Evolutionary conservation across 1,140 invertebrate species (phyloP), one percentile per base, ranked within the genome.

Genomic region (Colletes latitarsis): DNA sequence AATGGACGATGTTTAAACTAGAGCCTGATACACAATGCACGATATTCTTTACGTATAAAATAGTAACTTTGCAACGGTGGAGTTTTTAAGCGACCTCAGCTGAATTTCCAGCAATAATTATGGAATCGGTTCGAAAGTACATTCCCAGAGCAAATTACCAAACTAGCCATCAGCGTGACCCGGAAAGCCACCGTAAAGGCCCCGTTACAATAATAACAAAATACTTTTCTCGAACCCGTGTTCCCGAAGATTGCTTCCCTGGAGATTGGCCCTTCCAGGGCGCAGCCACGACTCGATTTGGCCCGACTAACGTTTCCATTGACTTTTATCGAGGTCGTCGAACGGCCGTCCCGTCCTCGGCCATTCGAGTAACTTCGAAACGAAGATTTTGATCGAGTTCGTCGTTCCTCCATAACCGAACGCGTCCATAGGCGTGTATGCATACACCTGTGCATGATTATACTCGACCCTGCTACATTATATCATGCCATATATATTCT

Each of bases 401-500:
- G 14, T 30, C 14, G 58, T 30, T 30, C 10, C 30, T 14, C 17
- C 14, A 41, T 57, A 43, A 14, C 49, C 57, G 57, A 49, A 72
- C 60, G 55, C 55, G n/a, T 43, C 30, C 10, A n/a, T 57, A 57
- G 14, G n/a, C 12, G 53, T 52, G 9, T 41, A 43, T 64, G 57
- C 57, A 64, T 41, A 55, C 58, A 68, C 46, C 73, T 64, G 53
- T 43, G 64, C 64, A 8, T 46, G 64, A 68, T 76, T 81, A 53
- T 68, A 46, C 64, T 67, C 63, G 57, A 52, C 62, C 52, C 12
- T 12, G 63, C 3, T 43, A 60, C 15, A 81, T 67, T 75, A 75
- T 75, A 73, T 49, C 49, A 8, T 30, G 12, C 6, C 74, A 30
- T 17, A 39, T 79, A 79, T 79, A 79, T 66, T 52, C 70, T 14